These are phyloP conservation scores for Eupeodes corollae DNA, from an alignment of 1,140 invertebrate genomes.

Conservation along the genomic window DNA sequence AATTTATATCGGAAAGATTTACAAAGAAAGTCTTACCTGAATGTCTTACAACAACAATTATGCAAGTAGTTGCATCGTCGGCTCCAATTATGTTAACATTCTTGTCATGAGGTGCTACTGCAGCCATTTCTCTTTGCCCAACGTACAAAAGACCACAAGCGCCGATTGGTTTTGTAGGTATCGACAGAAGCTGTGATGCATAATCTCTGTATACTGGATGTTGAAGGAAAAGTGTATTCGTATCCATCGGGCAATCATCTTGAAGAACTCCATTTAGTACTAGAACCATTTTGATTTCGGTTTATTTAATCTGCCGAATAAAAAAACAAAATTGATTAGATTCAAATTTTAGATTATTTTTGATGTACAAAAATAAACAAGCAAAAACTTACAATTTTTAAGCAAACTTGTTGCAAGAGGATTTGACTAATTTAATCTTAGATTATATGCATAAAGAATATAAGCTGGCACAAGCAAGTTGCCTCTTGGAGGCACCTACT, in stretches of 20 bases:
- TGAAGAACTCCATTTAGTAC: constrained; percentile 75
- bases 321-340: not conserved
- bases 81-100: constrained; percentile 82
- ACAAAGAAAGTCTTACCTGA: constrained; percentile 72
- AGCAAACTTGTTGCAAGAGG: no score
- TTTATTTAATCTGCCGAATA: not conserved
- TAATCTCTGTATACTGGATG: constrained; percentile 78
- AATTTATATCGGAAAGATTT: not conserved
- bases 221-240: constrained; percentile 60
- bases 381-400: no score
- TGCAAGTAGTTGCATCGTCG: constrained; percentile 88
- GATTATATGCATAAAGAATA: no score
- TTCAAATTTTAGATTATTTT: not conserved
- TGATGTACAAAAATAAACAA: no score
- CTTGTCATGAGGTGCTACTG: constrained; percentile 82
- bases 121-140: constrained; percentile 79
- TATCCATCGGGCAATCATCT: constrained; percentile 72
- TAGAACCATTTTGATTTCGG: constrained; percentile 59
- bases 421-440: no score
- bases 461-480: no score
- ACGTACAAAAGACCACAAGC: constrained; percentile 80
- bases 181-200: constrained; percentile 62
- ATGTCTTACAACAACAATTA: constrained; percentile 80
- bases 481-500: no score
- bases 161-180: constrained; percentile 52